Conservation (phyloP, 2,888 invertebrate species). For the Acronicta aceris region DNA sequence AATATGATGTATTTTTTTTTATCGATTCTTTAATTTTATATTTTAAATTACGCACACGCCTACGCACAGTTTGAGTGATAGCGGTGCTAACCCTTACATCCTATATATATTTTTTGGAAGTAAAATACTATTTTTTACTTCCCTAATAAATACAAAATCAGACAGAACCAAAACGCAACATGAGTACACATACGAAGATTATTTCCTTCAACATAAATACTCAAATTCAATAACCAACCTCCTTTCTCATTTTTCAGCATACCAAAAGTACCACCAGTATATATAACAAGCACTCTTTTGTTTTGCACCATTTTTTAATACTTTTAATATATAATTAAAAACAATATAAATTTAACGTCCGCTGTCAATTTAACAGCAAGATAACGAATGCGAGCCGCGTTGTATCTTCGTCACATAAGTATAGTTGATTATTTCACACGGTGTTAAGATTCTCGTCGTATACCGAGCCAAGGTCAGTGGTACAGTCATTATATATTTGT, state of each 20-base stretch:
- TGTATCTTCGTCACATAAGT: neutral
- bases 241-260: conserved; percentile 95
- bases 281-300: conserved; percentile 88
- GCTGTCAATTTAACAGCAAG: conserved; percentile 7
- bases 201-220: neutral
- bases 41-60: too few species aligned
- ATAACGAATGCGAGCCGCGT: conserved; percentile 11
- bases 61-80: too few species aligned
- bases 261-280: conserved; percentile 99
- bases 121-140: too few species aligned
- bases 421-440: neutral
- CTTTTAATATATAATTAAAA: neutral
- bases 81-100: too few species aligned
- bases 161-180: too few species aligned
- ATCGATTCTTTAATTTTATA: too few species aligned
- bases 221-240: conserved; percentile 89
- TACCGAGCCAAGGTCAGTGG: conserved; percentile 5
- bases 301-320: conserved; percentile 65
- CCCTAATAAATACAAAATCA: too few species aligned
- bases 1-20: too few species aligned
- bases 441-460: conserved; percentile 8
- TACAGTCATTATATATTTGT: neutral
- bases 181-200: too few species aligned
- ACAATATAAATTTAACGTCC: neutral
- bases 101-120: too few species aligned